Conservation (phyloP, 2,888 invertebrate species). For the Seira musarum region DNA sequence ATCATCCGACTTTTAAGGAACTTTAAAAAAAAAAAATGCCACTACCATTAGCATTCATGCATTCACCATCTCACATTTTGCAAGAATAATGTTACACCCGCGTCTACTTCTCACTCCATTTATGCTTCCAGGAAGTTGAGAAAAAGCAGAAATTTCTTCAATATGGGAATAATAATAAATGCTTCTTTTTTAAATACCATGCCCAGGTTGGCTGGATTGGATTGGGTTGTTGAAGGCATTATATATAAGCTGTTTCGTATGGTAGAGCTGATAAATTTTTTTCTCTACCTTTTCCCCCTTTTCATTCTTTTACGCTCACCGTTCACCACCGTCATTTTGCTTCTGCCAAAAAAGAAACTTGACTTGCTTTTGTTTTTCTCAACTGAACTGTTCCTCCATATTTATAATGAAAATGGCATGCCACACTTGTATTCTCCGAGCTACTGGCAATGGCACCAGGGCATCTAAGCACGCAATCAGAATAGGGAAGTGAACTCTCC, state of each 20-base stretch:
- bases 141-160: not conserved
- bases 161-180: not conserved
- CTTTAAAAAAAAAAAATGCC: too few relatives aligned
- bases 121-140: not conserved
- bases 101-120: not conserved
- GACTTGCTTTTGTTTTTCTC: not conserved
- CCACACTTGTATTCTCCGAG: not conserved
- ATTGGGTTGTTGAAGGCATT: too few relatives aligned
- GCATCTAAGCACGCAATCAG: constrained; percentile 6
- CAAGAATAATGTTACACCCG: not conserved
- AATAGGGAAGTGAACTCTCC: constrained; percentile 48
- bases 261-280: too few relatives aligned
- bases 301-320: not conserved
- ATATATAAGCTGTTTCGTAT: too few relatives aligned
- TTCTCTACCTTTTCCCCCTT: not conserved
- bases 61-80: not conserved
- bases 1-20: not conserved
- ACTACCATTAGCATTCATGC: too few relatives aligned
- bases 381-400: too few relatives aligned
- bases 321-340: not conserved
- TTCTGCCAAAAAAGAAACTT: constrained; percentile 1
- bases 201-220: not conserved
- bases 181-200: constrained; percentile 1
- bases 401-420: constrained; percentile 2
- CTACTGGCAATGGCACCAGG: not conserved